Evolutionary conservation across 1,140 invertebrate genomes (phyloP), one percentile per base, ranked within the genome.

Genomic region (Anadara kagoshimensis): DNA sequence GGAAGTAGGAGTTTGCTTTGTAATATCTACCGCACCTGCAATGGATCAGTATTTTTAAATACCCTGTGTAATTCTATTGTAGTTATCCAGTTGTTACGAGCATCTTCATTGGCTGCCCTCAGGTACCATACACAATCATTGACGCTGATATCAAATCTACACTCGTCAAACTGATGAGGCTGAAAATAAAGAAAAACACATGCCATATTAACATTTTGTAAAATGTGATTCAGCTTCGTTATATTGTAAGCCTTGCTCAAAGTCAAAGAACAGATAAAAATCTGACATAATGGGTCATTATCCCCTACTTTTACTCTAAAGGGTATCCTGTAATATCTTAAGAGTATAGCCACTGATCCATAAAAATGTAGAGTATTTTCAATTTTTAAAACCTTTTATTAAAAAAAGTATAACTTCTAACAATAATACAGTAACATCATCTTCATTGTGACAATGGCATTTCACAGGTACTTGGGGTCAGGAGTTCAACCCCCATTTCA

Each of bases 121-220:
- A 99, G 90, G 90, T 99, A 99, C 97, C 98, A 99, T 53, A 98
- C 95, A 87, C 95, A 97, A 90, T 99, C 98, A 90, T 97, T 98
- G 29, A 99, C 96, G 43, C 96, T 96, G 0, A 99, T 96, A 92
- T 99, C 97, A 91, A 99, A 99, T 81, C 97, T 93, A 83, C 96
- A 97, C 89, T 98, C 97, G 90, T 99, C 97, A 90, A 98, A 97
- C 89, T 98, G 97, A 90, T 99, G 97, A 69, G 95, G 94, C 97
- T 99, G 62, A 90, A 68, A 93, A 87, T 36, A 36, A 36, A 36
- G 69, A 72, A 63, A 91, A 59, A 78, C 3, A 58, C 12, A 59
- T 56, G 20, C 53, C 10, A 56, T n/a, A 12, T 12, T 12, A 58
- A 12, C 22, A 20, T 12, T 56, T 56, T 10, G 16, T 47, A 10